These are phyloP conservation scores for Harpalus rubripes DNA, from an alignment of 2,888 invertebrate genomes.

Conservation along the genomic window DNA sequence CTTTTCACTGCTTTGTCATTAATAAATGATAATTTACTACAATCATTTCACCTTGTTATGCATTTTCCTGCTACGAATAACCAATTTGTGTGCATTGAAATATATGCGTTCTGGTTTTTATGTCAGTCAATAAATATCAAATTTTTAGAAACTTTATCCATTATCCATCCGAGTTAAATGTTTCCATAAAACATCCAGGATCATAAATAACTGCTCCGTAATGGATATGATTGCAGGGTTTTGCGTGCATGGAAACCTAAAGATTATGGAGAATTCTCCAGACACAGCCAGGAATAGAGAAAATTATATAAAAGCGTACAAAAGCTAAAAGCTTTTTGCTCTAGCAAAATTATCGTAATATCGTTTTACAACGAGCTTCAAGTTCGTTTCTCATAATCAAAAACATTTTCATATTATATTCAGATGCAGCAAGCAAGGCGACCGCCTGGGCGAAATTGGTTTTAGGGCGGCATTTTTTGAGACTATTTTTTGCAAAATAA, in stretches of 20 bases:
- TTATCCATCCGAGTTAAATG: neutral
- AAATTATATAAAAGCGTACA: no score
- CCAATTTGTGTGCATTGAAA: neutral
- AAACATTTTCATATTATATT: no score
- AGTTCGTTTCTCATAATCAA: no score
- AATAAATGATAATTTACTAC: slow-evolving; percentile 34
- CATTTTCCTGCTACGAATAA: neutral
- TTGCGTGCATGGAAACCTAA: slow-evolving; percentile 5
- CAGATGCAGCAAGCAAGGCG: no score
- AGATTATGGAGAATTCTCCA: neutral
- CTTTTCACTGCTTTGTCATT: slow-evolving; percentile 37
- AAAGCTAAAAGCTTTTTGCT: no score
- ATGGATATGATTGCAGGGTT: slow-evolving; percentile 29
- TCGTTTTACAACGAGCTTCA: no score
- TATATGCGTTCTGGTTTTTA: neutral
- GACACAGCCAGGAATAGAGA: neutral
- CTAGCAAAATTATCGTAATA: no score
- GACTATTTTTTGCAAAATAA: no score
- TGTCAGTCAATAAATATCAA: neutral
- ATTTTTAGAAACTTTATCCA: slow-evolving; percentile 7
- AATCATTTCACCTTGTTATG: neutral
- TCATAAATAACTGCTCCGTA: slow-evolving; percentile 18
- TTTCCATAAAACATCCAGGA: slow-evolving; percentile 12
- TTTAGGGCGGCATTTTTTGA: no score
- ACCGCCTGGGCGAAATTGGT: no score